Base-by-base conservation (phyloP, 2,797 vertebrate genomes). In the Numenius phaeopus region DNA sequence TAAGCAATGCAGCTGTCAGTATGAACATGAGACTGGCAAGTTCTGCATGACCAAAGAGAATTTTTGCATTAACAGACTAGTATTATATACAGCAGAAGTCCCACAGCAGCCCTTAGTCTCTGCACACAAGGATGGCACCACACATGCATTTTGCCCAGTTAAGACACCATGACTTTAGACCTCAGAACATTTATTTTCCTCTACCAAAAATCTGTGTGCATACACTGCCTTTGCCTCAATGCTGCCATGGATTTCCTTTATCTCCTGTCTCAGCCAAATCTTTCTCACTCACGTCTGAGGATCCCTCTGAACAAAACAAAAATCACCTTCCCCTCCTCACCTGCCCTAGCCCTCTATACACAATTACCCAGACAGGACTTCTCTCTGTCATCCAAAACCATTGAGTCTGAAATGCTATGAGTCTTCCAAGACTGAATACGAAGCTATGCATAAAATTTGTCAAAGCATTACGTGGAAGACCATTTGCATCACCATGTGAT, bases 181-280 rank as follows among this genome's bases (percentile, higher is more conserved):
- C n/a, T 16, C 18, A 54, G n/a, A 76, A 14, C 3, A 69, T 44
- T 84, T 52, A 3, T 52, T 78, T 50, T 62, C 14, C 37, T 62
- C 42, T 61, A 34, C 34, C 18, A 42, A 79, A 88, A 40, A 19
- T 0, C 0, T 0, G 6, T 24, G 24, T 5, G 14, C 18, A 14
- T 57, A 55, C 12, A 3, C 10, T 24, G 49, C 34, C 49, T 17
- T 44, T 58, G 2, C 19, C 17, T 54, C 61, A 54, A 20, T 14
- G 19, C 19, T 20, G 7, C 11, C 37, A 34, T 10, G 6, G n/a
- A n/a, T 7, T 80, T 67, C 67, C 26, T 80, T 73, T 12, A 54
- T 27, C 66, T 89, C 59, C 69, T 37, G 8, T n/a, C 32, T 57
- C 27, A 87, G 65, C 4, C n/a, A 83, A 78, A 87, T 32, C 34